Conservation (phyloP, 2,888 invertebrate species). For the Drosophila recens region DNA sequence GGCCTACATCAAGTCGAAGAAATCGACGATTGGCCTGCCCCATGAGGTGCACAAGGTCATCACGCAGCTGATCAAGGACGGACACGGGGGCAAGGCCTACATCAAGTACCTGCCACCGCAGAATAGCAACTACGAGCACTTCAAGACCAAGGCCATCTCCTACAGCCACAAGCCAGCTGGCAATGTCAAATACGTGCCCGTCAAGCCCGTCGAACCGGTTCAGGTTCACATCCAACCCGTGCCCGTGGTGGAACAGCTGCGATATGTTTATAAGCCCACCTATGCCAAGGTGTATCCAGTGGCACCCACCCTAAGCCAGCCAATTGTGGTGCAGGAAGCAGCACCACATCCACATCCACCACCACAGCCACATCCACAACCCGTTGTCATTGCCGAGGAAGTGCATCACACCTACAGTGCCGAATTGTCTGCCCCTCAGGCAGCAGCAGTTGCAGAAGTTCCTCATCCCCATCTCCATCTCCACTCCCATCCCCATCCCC, state of each 20-base stretch:
- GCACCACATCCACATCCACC: neutral
- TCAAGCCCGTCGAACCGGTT: constrained; percentile 51
- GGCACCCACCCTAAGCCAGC: constrained; percentile 61
- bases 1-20: constrained; percentile 64
- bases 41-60: constrained; percentile 83
- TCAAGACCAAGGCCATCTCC: constrained; percentile 40
- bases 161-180: constrained; percentile 47
- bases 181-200: constrained; percentile 56
- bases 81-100: constrained; percentile 73
- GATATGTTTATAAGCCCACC: constrained; percentile 75
- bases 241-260: constrained; percentile 79
- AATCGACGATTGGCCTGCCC: constrained; percentile 75
- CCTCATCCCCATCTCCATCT: constrained; percentile 21
- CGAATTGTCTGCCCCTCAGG: constrained; percentile 28
- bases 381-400: constrained; percentile 41
- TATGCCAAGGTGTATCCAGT: constrained; percentile 36
- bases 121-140: constrained; percentile 73
- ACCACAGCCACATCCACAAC: constrained; percentile 9
- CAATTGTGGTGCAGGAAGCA: constrained; percentile 74
- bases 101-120: constrained; percentile 76
- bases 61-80: constrained; percentile 75
- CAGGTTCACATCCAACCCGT: constrained; percentile 80
- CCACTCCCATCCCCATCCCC: neutral
- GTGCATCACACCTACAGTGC: constrained; percentile 71
- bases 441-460: neutral